Evolutionary conservation across 2,113 vertebrate species (phyloP).

Genomic region (Triplophysa rosa): DNA sequence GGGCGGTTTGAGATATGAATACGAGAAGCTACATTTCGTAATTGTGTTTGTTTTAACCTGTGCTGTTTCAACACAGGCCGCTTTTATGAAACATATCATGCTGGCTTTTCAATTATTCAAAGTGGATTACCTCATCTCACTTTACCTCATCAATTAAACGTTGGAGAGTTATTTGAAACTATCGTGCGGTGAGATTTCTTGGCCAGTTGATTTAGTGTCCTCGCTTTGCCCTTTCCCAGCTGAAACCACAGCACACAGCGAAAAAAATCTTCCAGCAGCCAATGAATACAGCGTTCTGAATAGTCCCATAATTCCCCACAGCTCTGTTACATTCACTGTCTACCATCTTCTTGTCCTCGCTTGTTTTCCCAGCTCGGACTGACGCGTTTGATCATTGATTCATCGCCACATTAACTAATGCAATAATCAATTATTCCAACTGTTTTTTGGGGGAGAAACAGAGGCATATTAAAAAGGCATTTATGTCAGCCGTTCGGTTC

Average conservation of each 20-base stretch:
- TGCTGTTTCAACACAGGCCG: conserved; percentile 16
- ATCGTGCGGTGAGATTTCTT: conserved; percentile 54
- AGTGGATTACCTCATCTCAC: conserved; percentile 70
- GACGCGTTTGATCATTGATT: conserved; percentile 73
- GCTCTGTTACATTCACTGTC: conserved; percentile 64
- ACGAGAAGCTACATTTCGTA: conserved; percentile 30
- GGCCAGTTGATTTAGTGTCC: conserved; percentile 57
- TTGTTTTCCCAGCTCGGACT: conserved; percentile 52
- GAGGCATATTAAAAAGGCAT: conserved; percentile 71
- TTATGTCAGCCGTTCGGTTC: conserved; percentile 62
- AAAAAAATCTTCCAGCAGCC: conserved; percentile 59
- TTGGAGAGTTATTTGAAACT: conserved; percentile 57
- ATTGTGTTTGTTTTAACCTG: conserved; percentile 42
- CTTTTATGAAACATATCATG: conserved; percentile 37
- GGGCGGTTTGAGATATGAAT: conserved; percentile 25
- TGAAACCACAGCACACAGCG: conserved; percentile 53
- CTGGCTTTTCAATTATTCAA: conserved; percentile 60
- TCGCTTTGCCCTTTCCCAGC: conserved; percentile 50
- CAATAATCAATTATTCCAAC: conserved; percentile 72
- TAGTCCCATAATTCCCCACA: conserved; percentile 65
- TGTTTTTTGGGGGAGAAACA: conserved; percentile 62
- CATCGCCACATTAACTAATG: conserved; percentile 75
- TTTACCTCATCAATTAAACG: conserved; percentile 64
- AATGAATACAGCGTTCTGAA: conserved; percentile 63
- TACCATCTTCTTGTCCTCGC: conserved; percentile 48